Conservation (phyloP, 2,797 vertebrate genomes). For the Hyperoplus immaculatus region DNA sequence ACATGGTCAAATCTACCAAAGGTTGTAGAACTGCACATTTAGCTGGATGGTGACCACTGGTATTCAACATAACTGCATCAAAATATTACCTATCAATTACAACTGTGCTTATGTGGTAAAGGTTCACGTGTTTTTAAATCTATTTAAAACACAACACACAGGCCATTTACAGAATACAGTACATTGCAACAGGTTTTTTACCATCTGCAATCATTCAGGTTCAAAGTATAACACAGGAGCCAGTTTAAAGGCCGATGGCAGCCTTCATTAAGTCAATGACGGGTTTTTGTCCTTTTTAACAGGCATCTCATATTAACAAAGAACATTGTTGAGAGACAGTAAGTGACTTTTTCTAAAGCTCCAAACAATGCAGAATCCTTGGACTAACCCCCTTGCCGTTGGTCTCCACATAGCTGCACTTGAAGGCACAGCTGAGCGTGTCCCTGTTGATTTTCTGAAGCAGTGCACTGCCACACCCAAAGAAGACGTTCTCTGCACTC, state of each 20-base stretch:
- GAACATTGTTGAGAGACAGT: not conserved
- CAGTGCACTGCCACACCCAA: slow-evolving; percentile 85
- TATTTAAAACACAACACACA: not conserved
- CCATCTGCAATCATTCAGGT: not conserved
- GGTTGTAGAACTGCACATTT: slow-evolving; percentile 2
- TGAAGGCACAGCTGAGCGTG: slow-evolving; percentile 86
- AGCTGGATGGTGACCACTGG: not conserved
- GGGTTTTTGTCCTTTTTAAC: not conserved
- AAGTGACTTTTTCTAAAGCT: not conserved
- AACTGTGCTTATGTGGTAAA: not conserved
- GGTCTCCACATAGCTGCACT: slow-evolving; percentile 87
- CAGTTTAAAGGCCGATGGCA: not conserved
- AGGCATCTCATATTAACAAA: not conserved
- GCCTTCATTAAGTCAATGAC: not conserved
- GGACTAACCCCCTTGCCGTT: slow-evolving; percentile 83
- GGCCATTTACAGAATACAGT: no score
- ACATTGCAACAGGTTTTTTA: not conserved
- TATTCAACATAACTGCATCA: not conserved
- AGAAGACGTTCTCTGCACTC: slow-evolving; percentile 86
- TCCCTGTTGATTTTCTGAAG: slow-evolving; percentile 89
- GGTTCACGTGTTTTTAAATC: not conserved
- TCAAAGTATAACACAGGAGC: not conserved
- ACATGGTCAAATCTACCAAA: not conserved
- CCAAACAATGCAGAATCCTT: no score
- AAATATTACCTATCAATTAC: not conserved